Conservation (phyloP, 2,888 invertebrate species). For the Megalurothrips usitatus region DNA sequence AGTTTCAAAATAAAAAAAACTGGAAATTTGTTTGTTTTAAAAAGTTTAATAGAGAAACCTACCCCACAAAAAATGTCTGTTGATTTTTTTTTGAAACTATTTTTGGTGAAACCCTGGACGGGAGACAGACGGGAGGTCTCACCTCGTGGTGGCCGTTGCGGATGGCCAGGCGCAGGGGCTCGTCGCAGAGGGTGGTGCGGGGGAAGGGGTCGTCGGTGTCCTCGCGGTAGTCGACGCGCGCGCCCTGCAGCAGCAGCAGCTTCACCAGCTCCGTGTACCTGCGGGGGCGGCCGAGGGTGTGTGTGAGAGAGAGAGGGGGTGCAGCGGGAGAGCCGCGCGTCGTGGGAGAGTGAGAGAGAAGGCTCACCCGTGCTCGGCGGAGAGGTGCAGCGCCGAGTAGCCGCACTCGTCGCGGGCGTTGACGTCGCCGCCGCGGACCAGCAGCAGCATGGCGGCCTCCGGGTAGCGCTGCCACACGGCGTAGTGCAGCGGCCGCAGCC, state of each 20-base stretch:
- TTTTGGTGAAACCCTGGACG: too few relatives aligned
- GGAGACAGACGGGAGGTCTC: too few relatives aligned
- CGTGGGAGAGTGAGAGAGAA: too few relatives aligned
- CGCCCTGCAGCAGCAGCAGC: slow-evolving; percentile 69
- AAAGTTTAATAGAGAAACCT: too few relatives aligned
- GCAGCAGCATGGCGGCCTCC: slow-evolving; percentile 72
- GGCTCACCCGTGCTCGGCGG: slow-evolving; percentile 82
- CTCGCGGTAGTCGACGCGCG: slow-evolving; percentile 73
- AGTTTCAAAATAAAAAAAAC: too few relatives aligned
- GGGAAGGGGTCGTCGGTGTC: slow-evolving; percentile 53
- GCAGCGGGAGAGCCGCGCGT: too few relatives aligned
- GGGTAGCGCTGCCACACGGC: slow-evolving; percentile 82
- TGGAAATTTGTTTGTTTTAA: too few relatives aligned
- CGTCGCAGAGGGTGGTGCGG: slow-evolving; percentile 70
- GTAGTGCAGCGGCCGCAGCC: slow-evolving; percentile 84
- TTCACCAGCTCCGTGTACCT: slow-evolving; percentile 65
- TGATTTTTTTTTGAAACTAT: too few relatives aligned
- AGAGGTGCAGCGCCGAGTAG: slow-evolving; percentile 83
- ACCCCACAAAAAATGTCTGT: too few relatives aligned
- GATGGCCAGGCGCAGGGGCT: slow-evolving; percentile 83
- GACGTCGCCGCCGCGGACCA: slow-evolving; percentile 76
- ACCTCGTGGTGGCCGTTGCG: slow-evolving; percentile 73
- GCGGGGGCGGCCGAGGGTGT: slow-evolving; percentile 36
- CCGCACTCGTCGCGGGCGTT: slow-evolving; percentile 85
- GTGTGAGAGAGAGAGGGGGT: too few relatives aligned